Evolutionary conservation across 30 jellyfish, hydroid and myxozoan genomes (phyloP), one percentile per base, ranked within the genome.

Genomic region (Chrysaora quinquecirrha): DNA sequence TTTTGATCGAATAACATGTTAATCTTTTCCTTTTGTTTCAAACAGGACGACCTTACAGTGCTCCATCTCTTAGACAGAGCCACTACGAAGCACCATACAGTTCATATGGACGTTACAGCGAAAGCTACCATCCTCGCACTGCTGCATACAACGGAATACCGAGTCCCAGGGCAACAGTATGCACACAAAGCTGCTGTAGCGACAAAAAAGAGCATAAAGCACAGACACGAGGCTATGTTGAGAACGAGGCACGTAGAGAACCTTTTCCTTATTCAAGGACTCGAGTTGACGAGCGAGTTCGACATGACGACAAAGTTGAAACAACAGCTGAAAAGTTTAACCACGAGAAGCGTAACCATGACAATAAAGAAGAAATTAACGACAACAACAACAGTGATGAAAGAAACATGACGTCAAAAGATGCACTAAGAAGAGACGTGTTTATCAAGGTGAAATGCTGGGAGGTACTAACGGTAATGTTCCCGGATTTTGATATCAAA

Each of bases 401-500:
- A n/a, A 30, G 47, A 20, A 31, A 38, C 21, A 34, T 20, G 21
- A 30, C 25, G 19, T 4, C 38, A 22, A 49, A 56, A 56, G 78
- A 76, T 2, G 66, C 66, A 25, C 78, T 63, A 34, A 60, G 68
- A 35, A 31, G 92, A 21, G 96, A 75, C 50, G 87, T 65, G n/a
- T 85, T 85, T 58, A 65, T 85, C 33, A 66, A 87, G 18, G 80
- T 80, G 64, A 93, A 93, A 62, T 78, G 96, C 69, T 63, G 90
- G 12, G 96, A 87, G 21, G 98, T 87, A 18, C 86, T 93, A 48
- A 69, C 71, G 34, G 97, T 87, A 0, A 93, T 93, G 97, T 93
- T 93, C 75, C 98, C 98, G 1, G 98, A 93, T 33, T 66, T 90
- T 46, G 93, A 83, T 23, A 90, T 75, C 1, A 66, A 30, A 22